These are phyloP conservation scores for Dendrocopos noguchii DNA, from an alignment of 2,113 vertebrate genomes.

Conservation along the genomic window DNA sequence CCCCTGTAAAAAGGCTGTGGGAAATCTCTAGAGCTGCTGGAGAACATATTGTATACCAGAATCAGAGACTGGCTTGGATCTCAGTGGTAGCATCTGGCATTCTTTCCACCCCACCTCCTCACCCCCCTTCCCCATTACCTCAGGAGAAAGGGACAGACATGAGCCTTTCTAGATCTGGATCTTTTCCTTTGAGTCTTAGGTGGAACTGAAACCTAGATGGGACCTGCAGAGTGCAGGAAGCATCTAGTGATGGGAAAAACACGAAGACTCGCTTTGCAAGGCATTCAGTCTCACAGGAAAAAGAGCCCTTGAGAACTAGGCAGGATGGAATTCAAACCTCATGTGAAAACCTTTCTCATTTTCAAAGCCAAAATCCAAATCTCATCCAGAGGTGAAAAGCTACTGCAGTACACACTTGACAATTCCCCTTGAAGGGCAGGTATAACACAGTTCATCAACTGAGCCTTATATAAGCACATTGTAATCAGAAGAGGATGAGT, in stretches of 20 bases:
- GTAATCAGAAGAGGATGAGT: neutral
- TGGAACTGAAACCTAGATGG: neutral
- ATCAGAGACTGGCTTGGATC: neutral
- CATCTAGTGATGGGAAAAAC: neutral
- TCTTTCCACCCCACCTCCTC: neutral
- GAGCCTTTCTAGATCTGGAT: neutral
- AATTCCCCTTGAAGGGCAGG: neutral
- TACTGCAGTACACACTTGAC: rapidly evolving
- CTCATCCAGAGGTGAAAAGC: neutral
- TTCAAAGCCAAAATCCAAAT: slow-evolving; percentile 19
- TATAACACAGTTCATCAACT: neutral
- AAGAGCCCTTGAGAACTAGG: neutral
- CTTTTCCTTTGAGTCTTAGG: neutral
- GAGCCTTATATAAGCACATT: neutral
- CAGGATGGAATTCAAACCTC: neutral
- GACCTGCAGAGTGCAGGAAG: neutral
- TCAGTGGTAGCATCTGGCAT: neutral
- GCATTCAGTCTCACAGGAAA: neutral
- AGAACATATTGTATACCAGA: neutral
- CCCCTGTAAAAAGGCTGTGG: neutral
- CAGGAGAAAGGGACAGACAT: neutral
- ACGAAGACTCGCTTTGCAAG: neutral
- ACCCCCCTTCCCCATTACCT: neutral
- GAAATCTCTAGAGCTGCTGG: neutral
- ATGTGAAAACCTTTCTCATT: neutral